Conservation (phyloP, 2,113 vertebrate genomes). For the Felis chaus region DNA sequence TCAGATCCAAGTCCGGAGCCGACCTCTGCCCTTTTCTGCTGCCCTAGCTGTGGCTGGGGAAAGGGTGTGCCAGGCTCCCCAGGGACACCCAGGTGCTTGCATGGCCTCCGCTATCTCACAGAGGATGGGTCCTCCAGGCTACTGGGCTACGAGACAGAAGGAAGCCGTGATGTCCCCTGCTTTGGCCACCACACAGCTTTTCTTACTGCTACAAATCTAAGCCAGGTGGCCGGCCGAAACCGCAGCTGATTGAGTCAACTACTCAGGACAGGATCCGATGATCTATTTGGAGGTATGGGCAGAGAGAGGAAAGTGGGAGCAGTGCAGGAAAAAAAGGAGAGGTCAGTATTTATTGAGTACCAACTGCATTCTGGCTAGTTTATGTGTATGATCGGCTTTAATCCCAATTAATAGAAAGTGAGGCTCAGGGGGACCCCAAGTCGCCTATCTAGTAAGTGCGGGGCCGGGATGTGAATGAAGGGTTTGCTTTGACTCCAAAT, state of each 20-base stretch:
- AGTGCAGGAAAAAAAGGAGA: background rate
- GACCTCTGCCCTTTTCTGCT: background rate
- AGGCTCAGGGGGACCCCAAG: background rate
- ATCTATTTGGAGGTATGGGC: background rate
- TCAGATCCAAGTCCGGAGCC: background rate
- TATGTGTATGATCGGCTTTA: background rate
- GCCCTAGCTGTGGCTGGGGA: background rate
- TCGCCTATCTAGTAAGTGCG: background rate
- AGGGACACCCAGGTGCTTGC: background rate
- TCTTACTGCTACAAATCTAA: background rate
- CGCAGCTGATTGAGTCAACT: background rate
- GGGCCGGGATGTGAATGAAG: background rate
- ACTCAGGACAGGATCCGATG: background rate
- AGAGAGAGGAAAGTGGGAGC: background rate
- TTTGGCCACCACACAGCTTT: background rate
- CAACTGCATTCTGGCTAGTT: background rate
- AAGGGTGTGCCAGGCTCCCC: background rate
- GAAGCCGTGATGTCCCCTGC: background rate
- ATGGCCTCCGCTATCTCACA: background rate
- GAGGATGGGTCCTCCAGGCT: background rate
- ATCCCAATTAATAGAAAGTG: background rate
- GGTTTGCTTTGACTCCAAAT: slow-evolving; percentile 9
- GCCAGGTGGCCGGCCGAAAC: background rate
- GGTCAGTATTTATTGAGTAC: background rate
- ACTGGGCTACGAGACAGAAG: background rate